These are phyloP conservation scores for Girardinichthys multiradiatus DNA, from an alignment of 2,113 vertebrate species.

Conservation along the genomic window DNA sequence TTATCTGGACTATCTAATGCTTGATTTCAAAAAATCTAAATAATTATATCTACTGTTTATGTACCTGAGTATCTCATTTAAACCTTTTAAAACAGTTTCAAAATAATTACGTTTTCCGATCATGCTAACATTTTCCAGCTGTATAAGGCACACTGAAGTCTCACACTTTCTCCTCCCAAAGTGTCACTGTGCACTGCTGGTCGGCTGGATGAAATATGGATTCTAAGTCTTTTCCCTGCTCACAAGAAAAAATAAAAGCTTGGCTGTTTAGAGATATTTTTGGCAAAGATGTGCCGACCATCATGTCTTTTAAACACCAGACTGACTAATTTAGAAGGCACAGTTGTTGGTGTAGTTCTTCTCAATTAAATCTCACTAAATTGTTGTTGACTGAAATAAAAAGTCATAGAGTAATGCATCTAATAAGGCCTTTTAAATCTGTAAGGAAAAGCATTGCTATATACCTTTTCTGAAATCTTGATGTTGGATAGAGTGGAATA, in stretches of 20 bases:
- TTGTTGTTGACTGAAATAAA: too few species aligned
- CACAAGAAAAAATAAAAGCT: not conserved
- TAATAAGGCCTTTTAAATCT: too few species aligned
- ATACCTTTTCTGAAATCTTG: too few species aligned
- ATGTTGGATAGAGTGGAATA: too few species aligned
- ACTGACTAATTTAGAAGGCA: not conserved
- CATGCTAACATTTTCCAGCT: not conserved
- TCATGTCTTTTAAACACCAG: not conserved
- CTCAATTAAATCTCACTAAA: too few species aligned
- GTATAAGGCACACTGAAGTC: not conserved
- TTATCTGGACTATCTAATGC: slow-evolving; percentile 4
- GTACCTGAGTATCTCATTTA: too few species aligned
- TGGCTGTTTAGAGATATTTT: not conserved
- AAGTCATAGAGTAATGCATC: too few species aligned
- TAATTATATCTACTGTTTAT: not conserved
- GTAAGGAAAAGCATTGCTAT: too few species aligned
- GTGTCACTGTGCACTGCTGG: not conserved
- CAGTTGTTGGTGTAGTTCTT: too few species aligned
- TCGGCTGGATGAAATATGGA: not conserved
- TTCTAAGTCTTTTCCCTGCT: not conserved
- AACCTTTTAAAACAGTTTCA: too few species aligned
- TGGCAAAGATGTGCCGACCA: not conserved
- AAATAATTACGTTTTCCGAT: too few species aligned
- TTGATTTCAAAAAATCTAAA: not conserved
- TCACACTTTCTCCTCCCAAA: not conserved